Percentiles rank a stretch among this genome's conserved stretches.
Conservation (phyloP, 1,140 invertebrate genomes). For the Agrypnia vestita region DNA sequence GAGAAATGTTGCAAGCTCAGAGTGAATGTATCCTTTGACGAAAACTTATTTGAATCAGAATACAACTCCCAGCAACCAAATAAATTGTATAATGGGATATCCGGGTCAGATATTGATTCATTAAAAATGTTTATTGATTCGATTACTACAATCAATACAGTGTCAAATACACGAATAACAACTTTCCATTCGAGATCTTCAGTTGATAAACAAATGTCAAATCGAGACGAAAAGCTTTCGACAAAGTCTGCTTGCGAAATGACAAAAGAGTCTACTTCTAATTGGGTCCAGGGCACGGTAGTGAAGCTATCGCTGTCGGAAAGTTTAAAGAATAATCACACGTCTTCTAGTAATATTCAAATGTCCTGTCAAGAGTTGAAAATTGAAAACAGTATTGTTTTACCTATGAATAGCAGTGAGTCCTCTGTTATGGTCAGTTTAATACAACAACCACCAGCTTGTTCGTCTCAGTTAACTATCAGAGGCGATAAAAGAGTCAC, state of each 20-base stretch:
- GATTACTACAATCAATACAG: too few species aligned
- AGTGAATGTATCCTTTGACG: too few species aligned
- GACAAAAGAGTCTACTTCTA: neutral
- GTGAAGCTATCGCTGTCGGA: neutral
- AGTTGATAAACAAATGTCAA: too few species aligned
- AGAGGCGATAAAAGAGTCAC: neutral
- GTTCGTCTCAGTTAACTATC: neutral
- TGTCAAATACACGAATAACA: too few species aligned
- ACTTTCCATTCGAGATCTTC: too few species aligned
- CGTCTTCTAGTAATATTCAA: neutral
- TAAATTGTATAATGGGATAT: too few species aligned
- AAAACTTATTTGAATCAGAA: too few species aligned
- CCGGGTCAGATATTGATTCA: too few species aligned
- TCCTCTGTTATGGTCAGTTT: neutral
- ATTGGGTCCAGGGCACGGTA: neutral
- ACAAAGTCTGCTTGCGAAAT: neutral
- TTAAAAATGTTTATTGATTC: too few species aligned
- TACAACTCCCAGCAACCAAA: too few species aligned
- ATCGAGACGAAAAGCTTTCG: neutral
- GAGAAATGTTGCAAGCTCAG: too few species aligned
- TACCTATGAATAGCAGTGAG: neutral
- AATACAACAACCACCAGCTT: neutral
- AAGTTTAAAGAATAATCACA: neutral
- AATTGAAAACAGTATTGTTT: neutral
- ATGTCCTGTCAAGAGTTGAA: neutral